Evolutionary conservation across 1,140 invertebrate species (phyloP).

Genomic region (Nymphalis io): DNA sequence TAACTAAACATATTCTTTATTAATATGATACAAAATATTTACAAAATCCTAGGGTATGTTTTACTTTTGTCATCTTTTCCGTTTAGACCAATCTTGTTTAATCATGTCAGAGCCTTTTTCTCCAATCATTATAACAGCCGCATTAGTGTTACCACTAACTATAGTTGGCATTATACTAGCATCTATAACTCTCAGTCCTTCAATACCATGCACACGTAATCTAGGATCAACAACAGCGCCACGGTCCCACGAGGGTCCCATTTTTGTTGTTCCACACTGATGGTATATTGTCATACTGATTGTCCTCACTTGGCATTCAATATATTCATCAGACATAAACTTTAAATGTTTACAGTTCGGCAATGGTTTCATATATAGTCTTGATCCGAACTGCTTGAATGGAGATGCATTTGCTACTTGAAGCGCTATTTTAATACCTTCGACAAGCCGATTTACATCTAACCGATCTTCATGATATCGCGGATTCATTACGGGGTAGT

Average conservation of each 20-base stretch:
- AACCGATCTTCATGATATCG: conserved; percentile 91
- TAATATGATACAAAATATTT: conserved; percentile 14
- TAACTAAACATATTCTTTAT: background rate
- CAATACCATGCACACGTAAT: conserved; percentile 88
- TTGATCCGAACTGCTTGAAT: conserved; percentile 90
- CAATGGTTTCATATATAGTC: conserved; percentile 86
- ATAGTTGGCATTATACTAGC: conserved; percentile 95
- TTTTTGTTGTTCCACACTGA: conserved; percentile 90
- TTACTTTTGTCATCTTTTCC: conserved; percentile 42
- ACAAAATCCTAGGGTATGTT: background rate
- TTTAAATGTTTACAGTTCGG: conserved; percentile 88
- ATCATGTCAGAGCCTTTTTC: conserved; percentile 93
- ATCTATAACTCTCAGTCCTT: conserved; percentile 91
- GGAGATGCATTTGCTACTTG: conserved; percentile 87
- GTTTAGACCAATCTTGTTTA: conserved; percentile 85
- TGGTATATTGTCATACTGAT: conserved; percentile 94
- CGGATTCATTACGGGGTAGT: conserved; percentile 92
- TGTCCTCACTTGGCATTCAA: conserved; percentile 92
- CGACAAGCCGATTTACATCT: conserved; percentile 89
- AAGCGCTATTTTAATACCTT: conserved; percentile 90
- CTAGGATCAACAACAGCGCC: conserved; percentile 91
- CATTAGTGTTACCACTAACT: conserved; percentile 91
- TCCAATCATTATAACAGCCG: conserved; percentile 92
- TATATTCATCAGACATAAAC: conserved; percentile 89
- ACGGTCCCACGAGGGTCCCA: conserved; percentile 89